Conservation (phyloP, 2,888 invertebrate species). For the Unio delphinus region DNA sequence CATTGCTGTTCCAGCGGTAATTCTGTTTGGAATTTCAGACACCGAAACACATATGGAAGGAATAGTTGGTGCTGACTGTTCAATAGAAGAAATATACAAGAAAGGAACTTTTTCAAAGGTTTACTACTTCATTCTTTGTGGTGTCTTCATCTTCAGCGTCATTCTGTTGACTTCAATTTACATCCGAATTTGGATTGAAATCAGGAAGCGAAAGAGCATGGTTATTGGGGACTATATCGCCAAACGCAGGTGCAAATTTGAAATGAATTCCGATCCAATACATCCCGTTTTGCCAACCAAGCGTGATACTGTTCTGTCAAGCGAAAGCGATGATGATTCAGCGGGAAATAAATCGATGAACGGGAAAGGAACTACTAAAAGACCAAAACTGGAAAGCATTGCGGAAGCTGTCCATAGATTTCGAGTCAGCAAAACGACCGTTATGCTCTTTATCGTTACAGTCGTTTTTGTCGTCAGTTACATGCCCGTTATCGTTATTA, state of each 20-base stretch:
- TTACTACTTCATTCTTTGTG: slow-evolving; percentile 43
- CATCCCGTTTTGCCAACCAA: slow-evolving; percentile 16
- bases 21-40: slow-evolving; percentile 51
- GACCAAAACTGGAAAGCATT: slow-evolving; percentile 27
- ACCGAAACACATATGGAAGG: slow-evolving; percentile 30
- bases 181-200: slow-evolving; percentile 45
- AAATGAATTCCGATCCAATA: slow-evolving; percentile 10
- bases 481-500: slow-evolving; percentile 37
- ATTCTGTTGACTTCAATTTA: slow-evolving; percentile 50
- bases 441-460: slow-evolving; percentile 39
- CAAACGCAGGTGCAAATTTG: slow-evolving; percentile 21
- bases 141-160: slow-evolving; percentile 47
- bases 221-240: slow-evolving; percentile 32
- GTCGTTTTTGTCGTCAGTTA: slow-evolving; percentile 43
- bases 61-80: slow-evolving; percentile 52
- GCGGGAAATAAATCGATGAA: slow-evolving; percentile 5
- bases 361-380: slow-evolving; percentile 6
- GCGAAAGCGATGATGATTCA: slow-evolving; percentile 45
- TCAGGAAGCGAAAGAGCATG: slow-evolving; percentile 24
- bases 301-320: slow-evolving; percentile 42
- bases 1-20: slow-evolving; percentile 43
- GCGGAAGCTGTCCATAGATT: slow-evolving; percentile 25
- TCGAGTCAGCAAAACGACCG: slow-evolving; percentile 36
- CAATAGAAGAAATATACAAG: slow-evolving; percentile 47
- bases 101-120: slow-evolving; percentile 38